Evolutionary conservation across 2,888 invertebrate species (phyloP).

Genomic region (Phalera bucephala): DNA sequence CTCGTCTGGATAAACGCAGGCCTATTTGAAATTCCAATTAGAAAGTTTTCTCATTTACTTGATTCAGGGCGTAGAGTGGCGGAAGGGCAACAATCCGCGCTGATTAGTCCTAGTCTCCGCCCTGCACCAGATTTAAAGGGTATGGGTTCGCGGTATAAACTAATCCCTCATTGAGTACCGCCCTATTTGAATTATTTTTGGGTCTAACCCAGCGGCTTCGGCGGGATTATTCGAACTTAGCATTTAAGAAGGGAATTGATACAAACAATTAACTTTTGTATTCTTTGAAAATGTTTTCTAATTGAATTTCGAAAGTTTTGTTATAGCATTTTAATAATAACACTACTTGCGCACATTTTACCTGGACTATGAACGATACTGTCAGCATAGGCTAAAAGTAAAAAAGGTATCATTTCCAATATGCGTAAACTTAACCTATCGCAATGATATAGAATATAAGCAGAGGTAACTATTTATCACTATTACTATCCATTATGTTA

Average conservation of each 20-base stretch:
- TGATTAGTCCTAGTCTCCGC: constrained; percentile 74
- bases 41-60: constrained; percentile 83
- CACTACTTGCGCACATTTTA: too few species aligned
- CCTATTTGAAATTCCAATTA: constrained; percentile 82
- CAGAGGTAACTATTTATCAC: too few species aligned
- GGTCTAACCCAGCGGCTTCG: constrained; percentile 36
- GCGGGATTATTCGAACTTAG: constrained; percentile 35
- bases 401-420: too few species aligned
- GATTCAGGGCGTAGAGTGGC: constrained; percentile 77
- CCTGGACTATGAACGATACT: too few species aligned
- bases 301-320: background rate
- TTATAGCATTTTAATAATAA: too few species aligned
- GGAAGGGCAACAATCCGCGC: constrained; percentile 78
- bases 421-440: too few species aligned
- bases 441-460: too few species aligned
- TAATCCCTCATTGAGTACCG: constrained; percentile 63
- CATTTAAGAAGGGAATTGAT: constrained; percentile 35
- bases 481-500: too few species aligned
- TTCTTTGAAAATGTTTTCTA: constrained; percentile 3
- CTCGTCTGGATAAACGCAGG: constrained; percentile 74
- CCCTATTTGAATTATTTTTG: constrained; percentile 61
- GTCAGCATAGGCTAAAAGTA: too few species aligned
- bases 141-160: constrained; percentile 65
- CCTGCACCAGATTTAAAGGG: constrained; percentile 73
- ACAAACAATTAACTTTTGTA: constrained; percentile 30